Conservation (phyloP, 2,888 invertebrate species). For the Mycalesis mineus region DNA sequence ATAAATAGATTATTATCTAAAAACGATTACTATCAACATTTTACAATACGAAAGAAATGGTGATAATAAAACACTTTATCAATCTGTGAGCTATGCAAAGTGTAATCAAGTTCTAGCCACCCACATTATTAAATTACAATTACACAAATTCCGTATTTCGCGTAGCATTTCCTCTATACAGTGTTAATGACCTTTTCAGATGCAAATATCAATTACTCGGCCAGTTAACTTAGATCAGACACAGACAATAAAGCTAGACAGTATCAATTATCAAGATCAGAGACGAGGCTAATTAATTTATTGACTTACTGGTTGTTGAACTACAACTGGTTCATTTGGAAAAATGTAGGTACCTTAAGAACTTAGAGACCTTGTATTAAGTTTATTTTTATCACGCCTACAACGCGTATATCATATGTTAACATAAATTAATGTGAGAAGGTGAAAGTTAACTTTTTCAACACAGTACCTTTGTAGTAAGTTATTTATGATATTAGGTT, state of each 20-base stretch:
- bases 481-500: conserved; percentile 45
- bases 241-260: conserved; percentile 20
- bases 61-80: too few relatives aligned
- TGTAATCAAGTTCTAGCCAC: too few relatives aligned
- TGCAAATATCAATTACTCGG: conserved; percentile 16
- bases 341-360: neutral
- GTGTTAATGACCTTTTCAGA: conserved; percentile 13
- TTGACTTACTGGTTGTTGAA: conserved; percentile 21
- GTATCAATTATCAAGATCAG: conserved; percentile 29
- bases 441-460: conserved; percentile 48
- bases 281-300: conserved; percentile 30
- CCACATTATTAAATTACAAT: neutral
- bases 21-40: too few relatives aligned
- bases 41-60: too few relatives aligned
- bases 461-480: conserved; percentile 34
- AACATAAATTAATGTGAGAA: conserved; percentile 33
- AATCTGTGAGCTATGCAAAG: too few relatives aligned
- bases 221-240: conserved; percentile 17
- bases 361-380: neutral
- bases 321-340: neutral
- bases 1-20: too few relatives aligned
- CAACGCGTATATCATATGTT: conserved; percentile 22
- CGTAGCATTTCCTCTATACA: neutral
- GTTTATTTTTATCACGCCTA: conserved; percentile 5
- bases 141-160: neutral